Base-by-base conservation (phyloP, 2,113 vertebrate genomes). In the Cheilinus undulatus region DNA sequence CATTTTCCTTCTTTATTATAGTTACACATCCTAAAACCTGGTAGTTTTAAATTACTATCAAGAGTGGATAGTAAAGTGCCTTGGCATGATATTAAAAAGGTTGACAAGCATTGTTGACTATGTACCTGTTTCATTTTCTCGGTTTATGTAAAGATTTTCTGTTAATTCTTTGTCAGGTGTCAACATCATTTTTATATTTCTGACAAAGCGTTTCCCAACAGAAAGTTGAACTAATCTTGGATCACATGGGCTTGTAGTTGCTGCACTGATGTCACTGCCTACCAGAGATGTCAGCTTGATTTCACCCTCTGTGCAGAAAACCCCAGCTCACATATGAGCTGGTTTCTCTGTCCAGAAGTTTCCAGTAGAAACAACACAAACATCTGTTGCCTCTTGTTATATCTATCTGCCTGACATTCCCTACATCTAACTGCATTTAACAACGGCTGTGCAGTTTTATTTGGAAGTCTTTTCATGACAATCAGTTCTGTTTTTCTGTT, bases 301-400 rank as follows among this genome's bases (percentile, higher is more conserved):
- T 78, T 84, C 66, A 83, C 59, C 58, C 61, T 63, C 58, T 78
- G 77, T 65, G 27, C 13, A 12, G 40, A 66, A 73, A 78, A 76
- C 54, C 38, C 10, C 67, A 59, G 67, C 53, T 68, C 59, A 14
- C 75, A 57, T 73, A 84, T 49, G 69, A 72, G 65, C 43, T 51
- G 27, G 45, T 69, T 57, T 38, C 57, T 78, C 24, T 50, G 64
- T 65, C 58, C 82, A 69, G 50, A 75, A 32, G 57, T 77, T 74
- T 69, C 68, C 68, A 66, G 3, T 85, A 78, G 65, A 82, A 83
- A 73, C 76, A 73, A 36, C 26, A 22, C 61, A 74, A 15, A 71
- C 82, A 86, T 88, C 70, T 85, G 80, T 80, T 82, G 70, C 88
- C 82, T 62, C 19, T 51, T 14, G 53, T 36, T 24, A 13, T 15